These are phyloP conservation scores for Aphelinus atriplicis DNA, from an alignment of 1,140 invertebrate genomes.

Conservation along the genomic window DNA sequence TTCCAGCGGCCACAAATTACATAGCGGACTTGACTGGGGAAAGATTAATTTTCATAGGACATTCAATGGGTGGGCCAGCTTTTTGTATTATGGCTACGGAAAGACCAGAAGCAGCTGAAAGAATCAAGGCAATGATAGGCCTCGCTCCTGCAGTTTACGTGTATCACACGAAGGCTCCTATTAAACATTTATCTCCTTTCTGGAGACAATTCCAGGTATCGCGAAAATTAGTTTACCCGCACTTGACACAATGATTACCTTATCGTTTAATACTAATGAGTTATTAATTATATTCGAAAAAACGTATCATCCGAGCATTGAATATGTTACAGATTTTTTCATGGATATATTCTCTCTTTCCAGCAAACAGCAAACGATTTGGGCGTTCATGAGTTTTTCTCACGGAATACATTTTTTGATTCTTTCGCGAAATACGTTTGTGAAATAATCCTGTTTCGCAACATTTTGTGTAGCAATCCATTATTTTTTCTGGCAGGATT, in stretches of 20 bases:
- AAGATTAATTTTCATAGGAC: slow-evolving; percentile 66
- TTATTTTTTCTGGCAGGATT: slow-evolving; percentile 75
- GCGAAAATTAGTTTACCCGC: not conserved
- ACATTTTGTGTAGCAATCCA: slow-evolving; percentile 71
- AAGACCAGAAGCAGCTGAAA: slow-evolving; percentile 62
- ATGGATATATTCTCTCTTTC: not conserved
- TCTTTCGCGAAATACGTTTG: not conserved
- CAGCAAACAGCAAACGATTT: not conserved
- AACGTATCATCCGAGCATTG: no score
- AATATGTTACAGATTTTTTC: no score
- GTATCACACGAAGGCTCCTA: slow-evolving; percentile 75
- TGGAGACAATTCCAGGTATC: slow-evolving; percentile 68
- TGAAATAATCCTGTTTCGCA: not conserved
- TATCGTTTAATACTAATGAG: no score
- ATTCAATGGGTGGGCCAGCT: slow-evolving; percentile 72
- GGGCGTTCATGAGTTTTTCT: not conserved
- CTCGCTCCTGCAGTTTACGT: slow-evolving; percentile 82
- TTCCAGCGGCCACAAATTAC: slow-evolving; percentile 70
- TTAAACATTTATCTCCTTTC: slow-evolving; percentile 70
- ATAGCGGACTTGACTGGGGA: slow-evolving; percentile 41
- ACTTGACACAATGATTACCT: no score
- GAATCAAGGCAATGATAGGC: slow-evolving; percentile 69
- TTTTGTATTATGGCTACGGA: slow-evolving; percentile 71
- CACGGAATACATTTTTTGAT: no score
- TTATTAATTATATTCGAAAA: not conserved